Conservation (phyloP, 2,888 invertebrate species). For the Brachypalpus laphriformis region DNA sequence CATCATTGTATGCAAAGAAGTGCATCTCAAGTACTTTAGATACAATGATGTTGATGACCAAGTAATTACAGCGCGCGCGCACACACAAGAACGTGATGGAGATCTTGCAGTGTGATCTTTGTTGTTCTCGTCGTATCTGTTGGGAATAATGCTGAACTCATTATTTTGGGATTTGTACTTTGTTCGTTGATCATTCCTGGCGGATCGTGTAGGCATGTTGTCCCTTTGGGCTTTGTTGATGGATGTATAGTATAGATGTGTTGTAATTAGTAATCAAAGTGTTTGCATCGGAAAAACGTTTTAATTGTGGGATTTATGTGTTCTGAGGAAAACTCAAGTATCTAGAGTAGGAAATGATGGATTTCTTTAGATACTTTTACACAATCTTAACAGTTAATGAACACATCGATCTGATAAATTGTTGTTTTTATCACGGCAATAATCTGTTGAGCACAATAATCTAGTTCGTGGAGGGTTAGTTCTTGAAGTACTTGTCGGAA, state of each 20-base stretch:
- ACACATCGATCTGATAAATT: not conserved
- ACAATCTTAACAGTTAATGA: not conserved
- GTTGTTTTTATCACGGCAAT: not conserved
- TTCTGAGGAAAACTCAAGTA: not conserved
- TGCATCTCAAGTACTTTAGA: conserved; percentile 22
- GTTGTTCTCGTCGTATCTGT: conserved; percentile 1
- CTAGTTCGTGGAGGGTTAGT: not conserved
- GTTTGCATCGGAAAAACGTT: conserved; percentile 13
- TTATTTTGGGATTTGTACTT: conserved; percentile 44
- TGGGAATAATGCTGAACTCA: conserved; percentile 58
- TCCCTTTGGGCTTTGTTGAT: conserved; percentile 17
- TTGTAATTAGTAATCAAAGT: conserved; percentile 34
- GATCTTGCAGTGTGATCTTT: conserved; percentile 56
- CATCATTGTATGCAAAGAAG: conserved; percentile 15
- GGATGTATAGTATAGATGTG: conserved; percentile 9
- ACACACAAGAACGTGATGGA: conserved; percentile 67
- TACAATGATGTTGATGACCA: conserved; percentile 52
- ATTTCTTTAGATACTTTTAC: not conserved
- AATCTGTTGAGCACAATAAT: not conserved
- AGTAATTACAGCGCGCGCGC: conserved; percentile 58
- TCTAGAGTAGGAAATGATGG: not conserved
- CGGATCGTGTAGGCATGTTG: not conserved
- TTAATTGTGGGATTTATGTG: conserved; percentile 10
- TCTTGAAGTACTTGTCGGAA: no score
- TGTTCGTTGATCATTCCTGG: not conserved